Conservation (phyloP, 64 coral and sea anemone species). For the Pachyseris speciosa region DNA sequence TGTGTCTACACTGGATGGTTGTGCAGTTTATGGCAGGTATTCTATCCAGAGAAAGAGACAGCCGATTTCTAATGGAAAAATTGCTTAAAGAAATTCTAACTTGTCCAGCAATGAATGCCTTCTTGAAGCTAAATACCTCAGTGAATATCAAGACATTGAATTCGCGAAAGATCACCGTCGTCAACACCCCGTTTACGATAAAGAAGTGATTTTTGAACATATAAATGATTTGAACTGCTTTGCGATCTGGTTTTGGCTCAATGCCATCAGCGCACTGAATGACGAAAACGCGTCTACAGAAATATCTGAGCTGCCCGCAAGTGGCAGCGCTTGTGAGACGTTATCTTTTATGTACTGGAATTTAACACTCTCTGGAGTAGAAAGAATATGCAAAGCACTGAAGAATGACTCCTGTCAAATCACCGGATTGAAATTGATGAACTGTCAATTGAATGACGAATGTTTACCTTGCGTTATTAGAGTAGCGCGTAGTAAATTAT, state of each 20-base stretch:
- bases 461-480: neutral
- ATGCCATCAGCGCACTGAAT: neutral
- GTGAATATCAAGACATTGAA: slow-evolving; percentile 24
- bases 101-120: neutral
- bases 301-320: neutral
- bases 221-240: slow-evolving; percentile 35
- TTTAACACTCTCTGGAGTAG: neutral
- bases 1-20: neutral
- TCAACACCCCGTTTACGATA: neutral
- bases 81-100: neutral
- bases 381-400: neutral
- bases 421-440: neutral
- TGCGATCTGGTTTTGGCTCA: slow-evolving; percentile 2
- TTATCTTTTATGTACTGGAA: neutral
- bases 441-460: neutral
- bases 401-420: neutral
- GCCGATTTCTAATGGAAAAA: neutral
- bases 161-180: neutral
- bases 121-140: slow-evolving; percentile 18
- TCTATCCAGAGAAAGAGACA: neutral
- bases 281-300: neutral
- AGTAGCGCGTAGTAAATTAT: neutral
- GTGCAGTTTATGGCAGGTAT: slow-evolving; percentile 33
- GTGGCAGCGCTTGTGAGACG: neutral
- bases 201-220: neutral